Percentiles rank a stretch among this genome's conserved stretches.
Conservation (phyloP, 2,888 invertebrate genomes). For the Drepanosiphum platanoidis region DNA sequence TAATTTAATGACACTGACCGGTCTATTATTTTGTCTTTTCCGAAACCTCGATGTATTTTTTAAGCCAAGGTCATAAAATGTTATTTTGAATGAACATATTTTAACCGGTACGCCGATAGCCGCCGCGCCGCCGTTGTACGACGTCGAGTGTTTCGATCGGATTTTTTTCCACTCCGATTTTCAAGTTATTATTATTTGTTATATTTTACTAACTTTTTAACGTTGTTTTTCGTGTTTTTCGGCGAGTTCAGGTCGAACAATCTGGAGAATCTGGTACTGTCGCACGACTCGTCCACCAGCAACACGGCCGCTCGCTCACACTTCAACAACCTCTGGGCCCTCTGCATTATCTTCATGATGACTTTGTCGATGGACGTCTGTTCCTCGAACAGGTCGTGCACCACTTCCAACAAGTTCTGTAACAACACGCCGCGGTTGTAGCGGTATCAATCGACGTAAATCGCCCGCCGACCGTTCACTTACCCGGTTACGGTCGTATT, state of each 20-base stretch:
- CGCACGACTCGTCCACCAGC: conserved; percentile 67
- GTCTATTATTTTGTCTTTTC: no score
- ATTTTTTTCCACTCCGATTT: no score
- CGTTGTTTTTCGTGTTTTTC: conserved; percentile 44
- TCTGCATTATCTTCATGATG: conserved; percentile 70
- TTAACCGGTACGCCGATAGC: no score
- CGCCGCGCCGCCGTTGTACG: no score
- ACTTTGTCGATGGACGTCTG: conserved; percentile 70
- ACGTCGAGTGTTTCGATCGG: no score
- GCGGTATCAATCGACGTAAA: conserved; percentile 69
- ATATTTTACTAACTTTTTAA: conserved; percentile 48
- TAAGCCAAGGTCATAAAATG: no score
- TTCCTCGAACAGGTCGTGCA: conserved; percentile 71
- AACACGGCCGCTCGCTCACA: conserved; percentile 70
- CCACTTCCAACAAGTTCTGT: conserved; percentile 70
- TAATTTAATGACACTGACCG: no score
- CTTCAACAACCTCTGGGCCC: conserved; percentile 69
- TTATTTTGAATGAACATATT: no score
- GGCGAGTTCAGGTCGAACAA: conserved; percentile 67
- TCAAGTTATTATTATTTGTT: neutral
- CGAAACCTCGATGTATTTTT: no score
- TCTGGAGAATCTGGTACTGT: conserved; percentile 66
- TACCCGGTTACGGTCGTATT: conserved; percentile 71
- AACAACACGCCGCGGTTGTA: conserved; percentile 57
- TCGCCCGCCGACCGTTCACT: conserved; percentile 68